Evolutionary conservation across 2,888 invertebrate genomes (phyloP).

Genomic region (Tenthredo notha): DNA sequence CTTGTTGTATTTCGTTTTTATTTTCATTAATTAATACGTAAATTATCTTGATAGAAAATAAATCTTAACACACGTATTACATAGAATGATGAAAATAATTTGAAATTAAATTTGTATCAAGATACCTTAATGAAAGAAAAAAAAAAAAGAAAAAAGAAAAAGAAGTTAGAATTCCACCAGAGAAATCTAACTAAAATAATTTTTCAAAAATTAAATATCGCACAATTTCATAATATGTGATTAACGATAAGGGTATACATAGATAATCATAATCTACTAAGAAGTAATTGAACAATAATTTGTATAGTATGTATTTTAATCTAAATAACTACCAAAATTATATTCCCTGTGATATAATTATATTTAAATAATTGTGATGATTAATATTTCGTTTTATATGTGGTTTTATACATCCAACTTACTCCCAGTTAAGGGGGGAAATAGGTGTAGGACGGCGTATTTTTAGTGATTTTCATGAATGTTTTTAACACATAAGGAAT

Average conservation of each 20-base stretch:
- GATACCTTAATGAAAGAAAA: background rate
- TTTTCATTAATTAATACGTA: background rate
- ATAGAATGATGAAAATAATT: background rate
- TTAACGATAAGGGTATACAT: background rate
- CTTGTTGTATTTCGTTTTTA: background rate
- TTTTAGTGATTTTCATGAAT: too few relatives aligned
- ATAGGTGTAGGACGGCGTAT: too few relatives aligned
- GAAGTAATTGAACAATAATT: background rate
- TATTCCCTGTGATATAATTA: background rate
- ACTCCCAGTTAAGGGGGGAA: background rate
- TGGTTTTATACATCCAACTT: background rate
- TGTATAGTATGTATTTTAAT: background rate
- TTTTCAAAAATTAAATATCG: background rate
- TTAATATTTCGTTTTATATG: background rate
- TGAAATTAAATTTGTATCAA: too few relatives aligned
- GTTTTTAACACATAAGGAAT: too few relatives aligned
- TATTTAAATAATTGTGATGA: background rate
- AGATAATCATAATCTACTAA: background rate
- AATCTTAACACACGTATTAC: background rate
- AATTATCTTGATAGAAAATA: background rate
- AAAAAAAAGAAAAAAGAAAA: background rate
- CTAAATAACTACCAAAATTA: conserved; percentile 7
- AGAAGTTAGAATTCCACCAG: background rate
- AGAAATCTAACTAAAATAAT: background rate
- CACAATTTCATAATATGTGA: background rate